These are phyloP conservation scores for Ciconia boyciana DNA, from an alignment of 2,113 vertebrate species.

Conservation along the genomic window DNA sequence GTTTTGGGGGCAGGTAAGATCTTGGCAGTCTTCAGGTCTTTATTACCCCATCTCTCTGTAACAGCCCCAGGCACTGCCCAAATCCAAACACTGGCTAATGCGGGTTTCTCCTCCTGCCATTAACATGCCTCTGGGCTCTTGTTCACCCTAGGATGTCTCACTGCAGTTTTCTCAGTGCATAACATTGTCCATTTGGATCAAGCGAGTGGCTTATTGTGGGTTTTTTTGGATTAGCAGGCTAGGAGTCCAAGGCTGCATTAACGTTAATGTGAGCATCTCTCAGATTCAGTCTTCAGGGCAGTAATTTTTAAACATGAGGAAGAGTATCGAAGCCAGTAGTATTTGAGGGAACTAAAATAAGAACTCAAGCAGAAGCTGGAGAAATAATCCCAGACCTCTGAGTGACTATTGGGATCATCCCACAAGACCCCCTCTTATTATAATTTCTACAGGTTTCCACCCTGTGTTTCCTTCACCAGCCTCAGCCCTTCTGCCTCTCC, in stretches of 20 bases:
- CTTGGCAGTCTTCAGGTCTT: not conserved
- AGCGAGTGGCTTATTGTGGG: not conserved
- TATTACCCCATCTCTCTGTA: not conserved
- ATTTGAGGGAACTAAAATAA: not conserved
- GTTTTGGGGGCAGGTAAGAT: not conserved
- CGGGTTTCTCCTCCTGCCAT: not conserved
- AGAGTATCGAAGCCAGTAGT: not conserved
- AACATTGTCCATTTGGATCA: not conserved
- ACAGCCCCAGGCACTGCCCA: not conserved
- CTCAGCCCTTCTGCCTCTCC: not conserved
- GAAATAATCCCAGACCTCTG: not conserved
- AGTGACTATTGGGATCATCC: not conserved
- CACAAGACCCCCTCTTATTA: not conserved
- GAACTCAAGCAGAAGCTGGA: not conserved
- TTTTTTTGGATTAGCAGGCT: not conserved
- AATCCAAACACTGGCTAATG: rapidly evolving
- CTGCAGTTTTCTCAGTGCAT: not conserved
- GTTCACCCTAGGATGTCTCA: not conserved
- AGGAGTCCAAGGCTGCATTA: not conserved
- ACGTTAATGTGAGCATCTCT: not conserved
- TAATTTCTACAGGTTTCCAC: not conserved
- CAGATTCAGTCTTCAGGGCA: not conserved
- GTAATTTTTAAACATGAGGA: not conserved
- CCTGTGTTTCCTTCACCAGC: not conserved
- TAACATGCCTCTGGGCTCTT: not conserved